Conservation (phyloP, 1,140 invertebrate species). For the Procambarus virginalis region DNA sequence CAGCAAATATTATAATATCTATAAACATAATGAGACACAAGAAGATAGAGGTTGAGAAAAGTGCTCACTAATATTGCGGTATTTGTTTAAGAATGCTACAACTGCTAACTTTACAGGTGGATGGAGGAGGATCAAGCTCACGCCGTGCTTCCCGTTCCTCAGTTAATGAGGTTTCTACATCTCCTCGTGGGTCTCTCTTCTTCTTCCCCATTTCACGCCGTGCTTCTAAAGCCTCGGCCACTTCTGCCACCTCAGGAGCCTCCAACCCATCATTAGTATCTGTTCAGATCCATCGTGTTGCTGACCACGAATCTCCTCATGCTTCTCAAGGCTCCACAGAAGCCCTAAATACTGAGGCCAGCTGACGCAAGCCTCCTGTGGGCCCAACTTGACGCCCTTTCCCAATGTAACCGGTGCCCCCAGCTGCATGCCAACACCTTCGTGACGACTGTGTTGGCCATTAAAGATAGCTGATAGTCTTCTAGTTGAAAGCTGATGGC, state of each 20-base stretch:
- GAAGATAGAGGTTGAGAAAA: no score
- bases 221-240: constrained; percentile 68
- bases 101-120: constrained; percentile 42
- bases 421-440: constrained; percentile 36
- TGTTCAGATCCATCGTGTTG: constrained; percentile 63
- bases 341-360: constrained; percentile 54
- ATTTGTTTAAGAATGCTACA: not conserved
- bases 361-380: constrained; percentile 58
- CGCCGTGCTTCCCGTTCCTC: constrained; percentile 69
- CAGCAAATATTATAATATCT: no score
- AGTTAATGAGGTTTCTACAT: constrained; percentile 67
- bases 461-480: constrained; percentile 54
- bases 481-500: constrained; percentile 65
- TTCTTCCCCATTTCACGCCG: constrained; percentile 70
- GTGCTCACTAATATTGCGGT: no score
- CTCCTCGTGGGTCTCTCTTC: constrained; percentile 70
- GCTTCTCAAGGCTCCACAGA: constrained; percentile 59
- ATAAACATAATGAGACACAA: no score
- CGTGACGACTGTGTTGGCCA: constrained; percentile 44
- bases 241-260: constrained; percentile 60
- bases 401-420: constrained; percentile 51
- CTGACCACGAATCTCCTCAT: constrained; percentile 42
- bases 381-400: constrained; percentile 57
- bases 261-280: constrained; percentile 65
- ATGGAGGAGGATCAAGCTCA: constrained; percentile 66